Evolutionary conservation across 2,113 vertebrate genomes (phyloP).

Genomic region (Diglossa brunneiventris): DNA sequence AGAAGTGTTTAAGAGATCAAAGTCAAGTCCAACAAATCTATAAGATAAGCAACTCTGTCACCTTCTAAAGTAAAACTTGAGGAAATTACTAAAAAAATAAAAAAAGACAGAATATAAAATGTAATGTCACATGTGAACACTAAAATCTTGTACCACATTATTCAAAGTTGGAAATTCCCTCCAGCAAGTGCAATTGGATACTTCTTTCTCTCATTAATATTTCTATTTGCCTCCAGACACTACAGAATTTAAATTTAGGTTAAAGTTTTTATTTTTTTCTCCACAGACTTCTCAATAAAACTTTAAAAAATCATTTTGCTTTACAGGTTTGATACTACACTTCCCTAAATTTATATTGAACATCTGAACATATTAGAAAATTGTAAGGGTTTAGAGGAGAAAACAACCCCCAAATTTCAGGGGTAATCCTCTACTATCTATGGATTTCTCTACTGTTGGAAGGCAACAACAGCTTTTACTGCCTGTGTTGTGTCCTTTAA

Average conservation of each 20-base stretch:
- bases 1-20: neutral
- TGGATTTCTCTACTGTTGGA: neutral
- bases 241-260: neutral
- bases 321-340: neutral
- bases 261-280: neutral
- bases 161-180: neutral
- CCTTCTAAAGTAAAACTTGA: neutral
- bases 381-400: neutral
- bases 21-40: neutral
- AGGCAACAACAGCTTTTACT: neutral
- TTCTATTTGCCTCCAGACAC: neutral
- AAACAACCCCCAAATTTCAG: neutral
- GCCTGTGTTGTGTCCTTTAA: neutral
- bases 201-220: neutral
- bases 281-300: neutral
- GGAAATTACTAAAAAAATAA: neutral
- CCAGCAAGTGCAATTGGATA: neutral
- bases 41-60: neutral
- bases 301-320: neutral
- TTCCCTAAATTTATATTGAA: neutral
- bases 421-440: neutral
- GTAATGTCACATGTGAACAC: rapidly evolving
- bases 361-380: neutral
- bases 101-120: neutral
- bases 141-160: neutral